Evolutionary conservation across 2,888 invertebrate species (phyloP), one percentile per base, ranked within the genome.

Genomic region (Chydorus sphaericus): DNA sequence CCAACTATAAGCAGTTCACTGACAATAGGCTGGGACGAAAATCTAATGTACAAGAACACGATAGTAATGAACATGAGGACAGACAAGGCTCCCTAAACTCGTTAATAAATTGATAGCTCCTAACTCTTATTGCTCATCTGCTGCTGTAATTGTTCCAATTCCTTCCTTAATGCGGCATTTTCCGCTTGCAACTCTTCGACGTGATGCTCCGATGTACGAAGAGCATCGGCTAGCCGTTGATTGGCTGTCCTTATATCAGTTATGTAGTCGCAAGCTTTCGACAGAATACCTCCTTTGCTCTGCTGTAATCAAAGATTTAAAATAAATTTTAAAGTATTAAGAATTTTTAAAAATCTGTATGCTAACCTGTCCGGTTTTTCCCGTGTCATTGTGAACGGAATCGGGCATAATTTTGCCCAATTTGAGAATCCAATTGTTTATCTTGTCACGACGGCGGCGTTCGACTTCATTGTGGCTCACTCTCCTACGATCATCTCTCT

Each of bases 381-480:
- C 59, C 61, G 75, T 73, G 54, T 74, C 73, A 51, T 77, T 75
- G 56, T 61, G 68, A 8, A 72, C 73, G 65, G 79, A 79, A 59
- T 82, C 82, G 1, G 93, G 93, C 55, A 96, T 84, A 61, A 94
- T 80, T 67, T 90, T 87, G 2, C 91, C 88, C 57, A 96, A 72
- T 69, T 89, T 90, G 53, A 86, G 82, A 62, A 96, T 96, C 94
- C 94, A 96, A 66, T 83, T 89, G 70, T 96, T 96, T 61, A 96
- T 96, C 76, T 94, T 96, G 67, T 94, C 93, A 63, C 96, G 74
- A 48, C 96, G 76, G 60, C 94, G 75, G 63, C 94, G 78, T 70
- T 96, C 94, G 2, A 96, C 93, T 75, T 93, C 93, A 68, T 94
- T 94, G 69, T 94, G 93, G 20, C 91, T 93, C 3, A 89, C 90